Base-by-base conservation (phyloP, 2,888 invertebrate species). In the Hirtodrosophila histrioides region DNA sequence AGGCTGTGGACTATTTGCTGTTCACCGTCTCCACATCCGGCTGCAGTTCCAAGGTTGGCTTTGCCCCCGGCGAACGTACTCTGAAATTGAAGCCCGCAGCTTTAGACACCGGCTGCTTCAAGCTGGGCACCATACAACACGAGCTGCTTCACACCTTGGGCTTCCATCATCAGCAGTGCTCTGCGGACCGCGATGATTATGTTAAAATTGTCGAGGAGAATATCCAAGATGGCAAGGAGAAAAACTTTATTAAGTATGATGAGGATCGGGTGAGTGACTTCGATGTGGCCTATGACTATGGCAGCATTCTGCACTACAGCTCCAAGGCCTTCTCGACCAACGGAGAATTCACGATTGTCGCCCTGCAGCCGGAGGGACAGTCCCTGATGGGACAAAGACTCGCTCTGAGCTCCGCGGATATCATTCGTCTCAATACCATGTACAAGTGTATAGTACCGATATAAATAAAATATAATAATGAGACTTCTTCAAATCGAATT, bases 281-380 rank as follows among this genome's bases (percentile, higher is more conserved):
- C 85, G 95, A 94, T 3, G 93, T 95, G 31, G 90, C 92, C 0
- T 96, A 96, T 85, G 96, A 96, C 88, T 96, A 95, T 89, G 93
- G 93, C 67, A 96, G 96, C 74, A 94, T 96, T 3, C 94, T 96
- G 94, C 96, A 96, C 87, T 96, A 96, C 88, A 94, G 95, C 0
- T 92, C 93, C 27, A 93, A 92, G 11, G 95, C 96, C 0, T 96
- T 96, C 91, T 94, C 95, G 0, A 93, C 88, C 50, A 96, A 96
- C 89, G 93, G 94, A 0, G 88, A 93, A 79, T 93, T 94, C n/a
- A 96, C 96, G 0, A 95, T 96, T 49, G 92, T 94, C 12, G 92
- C 95, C 0, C 36, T 69, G 2, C 54, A 69, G n/a, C 61, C 69
- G 1, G 71, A 67, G 33, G 74, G 61, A 1, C 49, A 81, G 7